Conservation (phyloP, 2,888 invertebrate species). For the Acronicta leporina region DNA sequence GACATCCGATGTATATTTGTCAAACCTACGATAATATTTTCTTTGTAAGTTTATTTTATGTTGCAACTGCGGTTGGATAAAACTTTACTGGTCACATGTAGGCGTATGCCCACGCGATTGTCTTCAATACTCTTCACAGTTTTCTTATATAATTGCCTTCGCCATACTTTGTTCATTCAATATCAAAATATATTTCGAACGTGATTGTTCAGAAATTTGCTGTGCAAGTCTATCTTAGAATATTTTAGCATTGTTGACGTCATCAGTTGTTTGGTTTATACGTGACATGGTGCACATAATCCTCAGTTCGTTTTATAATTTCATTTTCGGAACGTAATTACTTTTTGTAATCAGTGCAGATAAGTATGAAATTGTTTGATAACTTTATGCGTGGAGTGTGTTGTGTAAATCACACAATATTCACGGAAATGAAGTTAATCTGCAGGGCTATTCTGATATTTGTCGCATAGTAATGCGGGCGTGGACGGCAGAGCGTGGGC, state of each 20-base stretch:
- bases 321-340: constrained; percentile 12
- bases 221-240: constrained; percentile 13
- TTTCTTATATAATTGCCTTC: constrained; percentile 60
- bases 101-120: constrained; percentile 65
- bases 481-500: constrained; percentile 69
- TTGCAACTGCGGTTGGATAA: constrained; percentile 53
- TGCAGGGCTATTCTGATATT: constrained; percentile 60
- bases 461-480: constrained; percentile 65
- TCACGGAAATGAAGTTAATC: constrained; percentile 57
- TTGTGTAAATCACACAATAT: constrained; percentile 35
- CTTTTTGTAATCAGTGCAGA: constrained; percentile 23
- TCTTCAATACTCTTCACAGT: constrained; percentile 40
- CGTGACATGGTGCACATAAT: constrained; percentile 35
- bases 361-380: constrained; percentile 22
- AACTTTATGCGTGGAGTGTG: constrained; percentile 24
- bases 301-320: constrained; percentile 5
- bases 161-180: constrained; percentile 44
- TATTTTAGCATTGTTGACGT: constrained; percentile 16
- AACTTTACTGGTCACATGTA: constrained; percentile 59
- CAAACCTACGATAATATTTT: constrained; percentile 42
- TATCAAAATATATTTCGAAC: constrained; percentile 29
- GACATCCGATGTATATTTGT: constrained; percentile 42
- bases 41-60: constrained; percentile 44
- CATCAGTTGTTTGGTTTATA: constrained; percentile 18
- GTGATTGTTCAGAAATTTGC: constrained; percentile 10